Evolutionary conservation across 2,888 invertebrate species (phyloP).

Genomic region (Gerris lacustris): DNA sequence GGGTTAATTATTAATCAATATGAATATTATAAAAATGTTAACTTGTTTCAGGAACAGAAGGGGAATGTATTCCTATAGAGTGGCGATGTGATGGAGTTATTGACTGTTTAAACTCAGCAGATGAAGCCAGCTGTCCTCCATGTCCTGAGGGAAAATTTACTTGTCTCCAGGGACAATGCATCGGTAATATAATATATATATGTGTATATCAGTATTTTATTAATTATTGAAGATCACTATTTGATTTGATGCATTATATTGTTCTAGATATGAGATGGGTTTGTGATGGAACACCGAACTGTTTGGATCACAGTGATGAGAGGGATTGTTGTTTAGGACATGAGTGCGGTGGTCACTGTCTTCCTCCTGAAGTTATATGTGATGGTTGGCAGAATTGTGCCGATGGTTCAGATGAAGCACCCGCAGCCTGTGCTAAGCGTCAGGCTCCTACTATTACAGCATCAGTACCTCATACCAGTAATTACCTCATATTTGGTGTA

Average conservation of each 20-base stretch:
- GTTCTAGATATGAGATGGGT: conserved; percentile 40
- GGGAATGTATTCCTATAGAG: conserved; percentile 55
- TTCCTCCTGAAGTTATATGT: conserved; percentile 54
- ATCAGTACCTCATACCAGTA: conserved; percentile 12
- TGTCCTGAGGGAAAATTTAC: conserved; percentile 58
- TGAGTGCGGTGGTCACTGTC: conserved; percentile 63
- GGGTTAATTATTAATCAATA: too few relatives aligned
- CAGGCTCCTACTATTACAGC: conserved; percentile 18
- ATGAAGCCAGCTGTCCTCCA: conserved; percentile 60
- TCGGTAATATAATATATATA: conserved; percentile 38
- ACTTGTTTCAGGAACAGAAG: conserved; percentile 37
- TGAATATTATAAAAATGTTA: too few relatives aligned
- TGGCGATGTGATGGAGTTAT: conserved; percentile 70
- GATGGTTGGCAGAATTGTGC: conserved; percentile 67
- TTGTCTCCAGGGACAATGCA: conserved; percentile 47
- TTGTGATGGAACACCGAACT: conserved; percentile 53
- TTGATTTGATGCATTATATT: background rate
- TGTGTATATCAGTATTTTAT: background rate
- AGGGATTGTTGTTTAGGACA: conserved; percentile 49
- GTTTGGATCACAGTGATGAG: conserved; percentile 57
- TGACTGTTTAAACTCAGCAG: conserved; percentile 73
- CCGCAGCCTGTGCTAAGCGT: conserved; percentile 46
- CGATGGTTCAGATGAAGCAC: conserved; percentile 67
- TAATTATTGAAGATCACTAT: background rate
- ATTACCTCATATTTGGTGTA: conserved; percentile 17